phyloP scores from a whole-genome alignment of 2,113 vertebrate genomes.

The Sinocyclocheilus anshuiensis region DNA sequence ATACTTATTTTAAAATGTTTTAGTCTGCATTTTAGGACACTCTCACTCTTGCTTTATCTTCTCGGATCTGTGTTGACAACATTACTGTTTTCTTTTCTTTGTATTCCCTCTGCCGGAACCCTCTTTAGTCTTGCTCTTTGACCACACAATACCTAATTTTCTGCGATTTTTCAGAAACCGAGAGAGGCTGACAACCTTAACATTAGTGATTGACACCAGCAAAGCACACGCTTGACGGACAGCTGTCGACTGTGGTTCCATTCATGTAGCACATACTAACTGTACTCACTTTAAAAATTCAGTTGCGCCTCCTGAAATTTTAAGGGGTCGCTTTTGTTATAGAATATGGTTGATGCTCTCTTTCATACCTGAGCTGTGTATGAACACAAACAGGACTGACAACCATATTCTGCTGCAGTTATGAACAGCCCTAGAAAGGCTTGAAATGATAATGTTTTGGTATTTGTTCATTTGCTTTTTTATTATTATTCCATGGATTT shows the following conservation, averaged over 20 bases:
- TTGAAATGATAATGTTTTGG: not conserved
- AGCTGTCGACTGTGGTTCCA: not conserved
- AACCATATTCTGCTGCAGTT: not conserved
- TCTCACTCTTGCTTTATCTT: not conserved
- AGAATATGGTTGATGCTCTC: not conserved
- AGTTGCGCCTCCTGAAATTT: not conserved
- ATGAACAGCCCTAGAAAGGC: not conserved
- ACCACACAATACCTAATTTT: not conserved
- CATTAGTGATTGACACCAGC: not conserved
- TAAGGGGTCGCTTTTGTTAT: not conserved
- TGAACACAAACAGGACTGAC: not conserved
- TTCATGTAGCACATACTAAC: not conserved
- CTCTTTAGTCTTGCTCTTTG: not conserved
- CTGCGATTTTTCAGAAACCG: not conserved
- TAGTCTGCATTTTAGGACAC: not conserved
- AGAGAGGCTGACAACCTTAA: not conserved
- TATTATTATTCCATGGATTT: not conserved
- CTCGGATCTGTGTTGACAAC: not conserved
- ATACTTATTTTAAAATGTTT: not conserved
- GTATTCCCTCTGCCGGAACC: not conserved
- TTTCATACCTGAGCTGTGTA: not conserved
- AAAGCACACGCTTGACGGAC: not conserved
- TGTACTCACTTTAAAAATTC: not conserved
- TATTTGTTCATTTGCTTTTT: not conserved
- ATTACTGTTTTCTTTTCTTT: not conserved